Percentiles rank a stretch among this genome's conserved stretches.
Evolutionary conservation across 2,113 vertebrate species (phyloP).

Genomic region (Otolemur garnettii): DNA sequence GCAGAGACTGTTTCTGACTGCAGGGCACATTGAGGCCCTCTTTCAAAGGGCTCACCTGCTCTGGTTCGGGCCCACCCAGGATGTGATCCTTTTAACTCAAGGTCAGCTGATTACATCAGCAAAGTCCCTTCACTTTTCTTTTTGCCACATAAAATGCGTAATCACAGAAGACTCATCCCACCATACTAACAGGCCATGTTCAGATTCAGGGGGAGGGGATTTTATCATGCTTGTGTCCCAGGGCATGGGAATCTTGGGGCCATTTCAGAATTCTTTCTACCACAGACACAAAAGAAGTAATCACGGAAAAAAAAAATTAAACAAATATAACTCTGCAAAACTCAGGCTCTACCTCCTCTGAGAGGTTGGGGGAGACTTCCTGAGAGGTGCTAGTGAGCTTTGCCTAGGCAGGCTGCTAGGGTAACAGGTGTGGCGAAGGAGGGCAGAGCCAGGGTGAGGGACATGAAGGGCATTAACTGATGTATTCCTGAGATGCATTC

Average conservation of each 20-base stretch:
- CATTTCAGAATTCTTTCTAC: conserved; percentile 1
- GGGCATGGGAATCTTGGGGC: not conserved
- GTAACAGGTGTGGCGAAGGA: not conserved
- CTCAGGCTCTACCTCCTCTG: not conserved
- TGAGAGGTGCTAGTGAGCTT: not conserved
- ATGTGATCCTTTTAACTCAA: not conserved
- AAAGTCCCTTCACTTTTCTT: not conserved
- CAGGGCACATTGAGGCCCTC: not conserved
- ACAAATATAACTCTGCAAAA: not conserved
- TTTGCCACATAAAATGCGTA: not conserved
- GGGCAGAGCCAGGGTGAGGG: not conserved
- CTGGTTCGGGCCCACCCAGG: not conserved
- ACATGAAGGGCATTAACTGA: not conserved
- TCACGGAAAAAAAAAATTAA: not conserved
- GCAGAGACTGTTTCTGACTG: not conserved
- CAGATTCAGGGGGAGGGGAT: not conserved
- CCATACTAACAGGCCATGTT: not conserved
- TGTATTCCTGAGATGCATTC: not conserved
- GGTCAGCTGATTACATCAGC: not conserved
- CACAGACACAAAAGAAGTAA: not conserved
- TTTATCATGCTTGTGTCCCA: fast-evolving
- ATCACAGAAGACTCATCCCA: not conserved
- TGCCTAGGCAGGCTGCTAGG: not conserved
- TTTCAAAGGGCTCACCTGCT: not conserved
- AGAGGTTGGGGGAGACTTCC: not conserved